A percentile compares a stretch with the other conserved stretches of the same genome.
phyloP scores from a whole-genome alignment of 2,888 invertebrate species.

The Sinopyrophorus schimmeli region DNA sequence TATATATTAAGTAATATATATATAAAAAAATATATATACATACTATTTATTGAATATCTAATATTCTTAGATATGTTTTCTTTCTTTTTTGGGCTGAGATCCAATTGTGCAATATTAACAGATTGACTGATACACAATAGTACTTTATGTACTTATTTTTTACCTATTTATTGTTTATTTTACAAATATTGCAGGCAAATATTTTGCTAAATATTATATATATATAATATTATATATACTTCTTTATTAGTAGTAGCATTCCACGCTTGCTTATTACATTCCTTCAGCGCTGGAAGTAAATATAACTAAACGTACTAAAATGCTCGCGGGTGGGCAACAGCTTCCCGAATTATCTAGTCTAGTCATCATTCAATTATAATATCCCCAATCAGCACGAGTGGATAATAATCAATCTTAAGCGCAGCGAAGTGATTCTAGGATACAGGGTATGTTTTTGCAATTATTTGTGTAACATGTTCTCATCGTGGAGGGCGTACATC shows the following conservation, averaged over 20 bases:
- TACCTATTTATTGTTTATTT: conserved; percentile 30
- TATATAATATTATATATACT: conserved; percentile 17
- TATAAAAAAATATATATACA: conserved; percentile 45
- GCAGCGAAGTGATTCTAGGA: conserved; percentile 81
- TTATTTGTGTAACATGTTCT: conserved; percentile 68
- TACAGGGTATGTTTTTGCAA: conserved; percentile 94
- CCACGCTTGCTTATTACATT: conserved; percentile 55
- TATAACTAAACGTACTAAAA: conserved; percentile 31
- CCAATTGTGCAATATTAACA: conserved; percentile 56
- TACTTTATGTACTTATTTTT: conserved; percentile 38
- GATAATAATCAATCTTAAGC: conserved; percentile 54
- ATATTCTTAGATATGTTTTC: conserved; percentile 49
- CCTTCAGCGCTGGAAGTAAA: conserved; percentile 51
- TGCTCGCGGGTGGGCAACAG: conserved; percentile 35
- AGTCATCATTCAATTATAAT: conserved; percentile 38
- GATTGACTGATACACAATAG: conserved; percentile 53
- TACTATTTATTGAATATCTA: conserved; percentile 54
- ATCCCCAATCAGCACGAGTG: conserved; percentile 52
- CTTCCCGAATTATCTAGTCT: conserved; percentile 38
- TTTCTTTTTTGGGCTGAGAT: conserved; percentile 52
- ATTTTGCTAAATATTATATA: conserved; percentile 32
- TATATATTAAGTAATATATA: conserved; percentile 52
- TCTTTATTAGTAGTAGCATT: conserved; percentile 44
- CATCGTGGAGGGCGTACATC: conserved; percentile 31
- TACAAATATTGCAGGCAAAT: conserved; percentile 32